These are phyloP conservation scores for Parapsyche elsis DNA, from an alignment of 1,140 invertebrate species.

Conservation along the genomic window DNA sequence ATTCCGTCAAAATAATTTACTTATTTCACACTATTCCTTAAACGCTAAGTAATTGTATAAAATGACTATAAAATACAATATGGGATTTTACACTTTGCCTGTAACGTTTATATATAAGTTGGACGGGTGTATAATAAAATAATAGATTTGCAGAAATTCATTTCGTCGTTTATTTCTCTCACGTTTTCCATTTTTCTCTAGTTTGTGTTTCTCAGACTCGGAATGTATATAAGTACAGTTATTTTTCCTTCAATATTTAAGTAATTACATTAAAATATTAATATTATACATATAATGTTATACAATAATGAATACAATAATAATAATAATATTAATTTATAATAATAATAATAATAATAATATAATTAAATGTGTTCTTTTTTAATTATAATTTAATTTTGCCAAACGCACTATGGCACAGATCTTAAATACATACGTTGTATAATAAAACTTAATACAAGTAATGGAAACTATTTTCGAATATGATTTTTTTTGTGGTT, in stretches of 20 bases:
- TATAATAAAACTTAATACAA: background rate
- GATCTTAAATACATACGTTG: conserved; percentile 48
- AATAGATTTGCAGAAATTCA: conserved; percentile 52
- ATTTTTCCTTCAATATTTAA: conserved; percentile 41
- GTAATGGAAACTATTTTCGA: background rate
- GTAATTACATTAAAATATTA: conserved; percentile 52
- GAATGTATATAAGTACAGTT: conserved; percentile 55
- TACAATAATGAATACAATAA: conserved; percentile 53
- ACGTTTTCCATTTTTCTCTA: conserved; percentile 48
- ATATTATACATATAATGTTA: conserved; percentile 51
- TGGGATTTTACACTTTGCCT: too few relatives aligned
- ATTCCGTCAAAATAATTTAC: too few relatives aligned
- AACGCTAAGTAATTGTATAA: too few relatives aligned
- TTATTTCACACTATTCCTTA: too few relatives aligned
- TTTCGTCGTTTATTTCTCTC: conserved; percentile 49
- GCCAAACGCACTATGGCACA: conserved; percentile 55
- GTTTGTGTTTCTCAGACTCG: conserved; percentile 51
- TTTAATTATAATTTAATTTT: conserved; percentile 44
- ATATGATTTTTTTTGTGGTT: background rate
- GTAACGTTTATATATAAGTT: too few relatives aligned
- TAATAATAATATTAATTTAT: conserved; percentile 48
- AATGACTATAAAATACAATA: too few relatives aligned
- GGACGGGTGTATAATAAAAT: conserved; percentile 26
- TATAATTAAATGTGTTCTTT: conserved; percentile 43
- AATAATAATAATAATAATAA: conserved; percentile 51